These are phyloP conservation scores for Knipowitschia caucasica DNA, from an alignment of 2,797 vertebrate genomes.

Conservation along the genomic window DNA sequence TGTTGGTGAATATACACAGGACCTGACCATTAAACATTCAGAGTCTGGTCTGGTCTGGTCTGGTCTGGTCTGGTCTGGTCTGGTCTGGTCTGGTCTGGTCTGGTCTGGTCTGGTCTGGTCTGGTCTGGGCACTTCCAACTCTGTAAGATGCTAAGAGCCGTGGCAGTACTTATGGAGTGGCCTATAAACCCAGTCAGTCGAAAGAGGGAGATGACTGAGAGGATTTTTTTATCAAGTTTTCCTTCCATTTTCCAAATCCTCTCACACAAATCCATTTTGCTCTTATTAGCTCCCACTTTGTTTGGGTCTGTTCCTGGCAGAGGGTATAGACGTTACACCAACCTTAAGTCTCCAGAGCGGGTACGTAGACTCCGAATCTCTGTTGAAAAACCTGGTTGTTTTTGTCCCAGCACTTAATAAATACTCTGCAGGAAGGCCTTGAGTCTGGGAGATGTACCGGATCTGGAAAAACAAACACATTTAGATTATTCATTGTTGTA, in stretches of 20 bases:
- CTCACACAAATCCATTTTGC: constrained; percentile 46
- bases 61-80: no score
- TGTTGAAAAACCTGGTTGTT: constrained; percentile 98
- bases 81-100: no score
- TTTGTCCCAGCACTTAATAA: constrained; percentile 98
- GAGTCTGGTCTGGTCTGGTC: background rate
- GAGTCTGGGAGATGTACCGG: constrained; percentile 98
- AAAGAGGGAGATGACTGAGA: constrained; percentile 17
- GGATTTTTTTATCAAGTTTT: constrained; percentile 34
- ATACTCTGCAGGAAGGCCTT: constrained; percentile 97
- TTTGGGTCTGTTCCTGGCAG: constrained; percentile 23
- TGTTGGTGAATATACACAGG: background rate
- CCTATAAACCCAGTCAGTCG: constrained; percentile 28
- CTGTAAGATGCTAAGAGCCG: constrained; percentile 29
- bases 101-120: background rate
- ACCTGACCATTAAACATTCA: constrained; percentile 2
- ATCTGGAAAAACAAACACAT: constrained; percentile 82
- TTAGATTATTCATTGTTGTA: no score
- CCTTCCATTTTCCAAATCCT: constrained; percentile 47
- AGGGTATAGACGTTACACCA: background rate
- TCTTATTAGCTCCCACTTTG: constrained; percentile 46
- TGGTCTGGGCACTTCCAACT: constrained; percentile 8
- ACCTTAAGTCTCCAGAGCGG: constrained; percentile 99
- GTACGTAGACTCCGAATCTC: constrained; percentile 94
- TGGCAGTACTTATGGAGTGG: constrained; percentile 36